Conservation (phyloP, 1,140 invertebrate species). For the Cydia strobilella region DNA sequence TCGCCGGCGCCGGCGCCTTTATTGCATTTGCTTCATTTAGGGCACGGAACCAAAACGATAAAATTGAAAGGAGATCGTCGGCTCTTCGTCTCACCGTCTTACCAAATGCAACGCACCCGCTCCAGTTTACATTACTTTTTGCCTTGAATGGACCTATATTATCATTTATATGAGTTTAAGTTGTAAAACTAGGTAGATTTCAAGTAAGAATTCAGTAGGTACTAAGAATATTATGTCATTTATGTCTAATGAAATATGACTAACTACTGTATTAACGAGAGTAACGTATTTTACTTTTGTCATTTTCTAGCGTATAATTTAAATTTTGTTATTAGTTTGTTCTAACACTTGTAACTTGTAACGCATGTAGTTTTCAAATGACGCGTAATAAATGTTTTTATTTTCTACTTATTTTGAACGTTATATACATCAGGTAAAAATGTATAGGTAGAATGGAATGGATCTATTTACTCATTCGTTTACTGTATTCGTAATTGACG, state of each 20-base stretch:
- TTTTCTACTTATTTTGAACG: background rate
- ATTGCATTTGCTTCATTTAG: constrained; percentile 24
- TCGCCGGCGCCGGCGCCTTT: constrained; percentile 14
- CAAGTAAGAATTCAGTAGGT: background rate
- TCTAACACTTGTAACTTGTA: no score
- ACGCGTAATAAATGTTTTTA: background rate
- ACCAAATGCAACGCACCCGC: constrained; percentile 10
- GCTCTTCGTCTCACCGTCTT: constrained; percentile 41
- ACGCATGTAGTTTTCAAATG: background rate
- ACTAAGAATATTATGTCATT: no score
- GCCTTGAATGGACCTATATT: background rate
- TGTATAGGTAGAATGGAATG: background rate
- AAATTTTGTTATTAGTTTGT: no score
- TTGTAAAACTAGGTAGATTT: background rate
- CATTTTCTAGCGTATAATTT: no score
- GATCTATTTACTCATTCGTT: background rate
- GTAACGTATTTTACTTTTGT: no score
- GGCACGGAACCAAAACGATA: constrained; percentile 14
- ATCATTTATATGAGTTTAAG: background rate
- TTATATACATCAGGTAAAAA: background rate
- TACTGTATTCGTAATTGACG: background rate
- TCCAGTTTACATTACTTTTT: constrained; percentile 16
- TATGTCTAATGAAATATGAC: no score
- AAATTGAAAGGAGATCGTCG: constrained; percentile 45
- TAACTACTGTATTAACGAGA: no score